A percentile compares a stretch with the other conserved stretches of the same genome.
These are phyloP conservation scores for Saxidomus purpurata DNA, from an alignment of 1,140 invertebrate genomes.

Conservation along the genomic window DNA sequence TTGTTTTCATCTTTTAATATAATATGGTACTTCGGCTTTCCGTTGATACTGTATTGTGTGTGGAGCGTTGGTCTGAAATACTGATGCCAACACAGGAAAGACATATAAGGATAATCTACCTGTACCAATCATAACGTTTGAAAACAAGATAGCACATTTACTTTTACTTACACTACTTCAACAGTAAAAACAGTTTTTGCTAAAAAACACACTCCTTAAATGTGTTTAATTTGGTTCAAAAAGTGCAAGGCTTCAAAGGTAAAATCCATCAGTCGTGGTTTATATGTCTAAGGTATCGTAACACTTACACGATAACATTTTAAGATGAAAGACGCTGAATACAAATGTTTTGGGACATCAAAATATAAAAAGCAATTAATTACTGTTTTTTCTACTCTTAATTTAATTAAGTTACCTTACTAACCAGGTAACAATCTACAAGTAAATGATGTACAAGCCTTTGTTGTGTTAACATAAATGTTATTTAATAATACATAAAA, in stretches of 20 bases:
- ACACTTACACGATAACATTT: not conserved
- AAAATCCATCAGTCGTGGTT: not conserved
- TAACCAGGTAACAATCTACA: slow-evolving; percentile 4
- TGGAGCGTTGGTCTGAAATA: no score
- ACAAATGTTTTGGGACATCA: not conserved
- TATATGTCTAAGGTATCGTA: not conserved
- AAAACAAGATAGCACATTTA: no score
- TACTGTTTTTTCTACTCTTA: not conserved
- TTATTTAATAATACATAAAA: slow-evolving; percentile 49
- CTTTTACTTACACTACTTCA: no score
- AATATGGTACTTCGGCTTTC: no score
- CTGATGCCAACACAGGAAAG: no score
- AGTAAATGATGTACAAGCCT: not conserved
- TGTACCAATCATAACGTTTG: no score
- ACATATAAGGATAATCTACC: no score
- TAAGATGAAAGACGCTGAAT: slow-evolving; percentile 6
- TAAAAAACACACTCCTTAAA: no score
- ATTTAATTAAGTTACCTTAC: slow-evolving; percentile 13
- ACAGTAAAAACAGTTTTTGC: no score
- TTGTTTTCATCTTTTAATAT: no score
- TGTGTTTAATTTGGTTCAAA: slow-evolving; percentile 1
- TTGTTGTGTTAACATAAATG: slow-evolving; percentile 4
- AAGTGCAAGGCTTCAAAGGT: not conserved
- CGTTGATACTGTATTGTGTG: no score
- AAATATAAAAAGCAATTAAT: slow-evolving; percentile 23